Base-by-base conservation (phyloP, 2,113 vertebrate species). In the Platysternon megacephalum region DNA sequence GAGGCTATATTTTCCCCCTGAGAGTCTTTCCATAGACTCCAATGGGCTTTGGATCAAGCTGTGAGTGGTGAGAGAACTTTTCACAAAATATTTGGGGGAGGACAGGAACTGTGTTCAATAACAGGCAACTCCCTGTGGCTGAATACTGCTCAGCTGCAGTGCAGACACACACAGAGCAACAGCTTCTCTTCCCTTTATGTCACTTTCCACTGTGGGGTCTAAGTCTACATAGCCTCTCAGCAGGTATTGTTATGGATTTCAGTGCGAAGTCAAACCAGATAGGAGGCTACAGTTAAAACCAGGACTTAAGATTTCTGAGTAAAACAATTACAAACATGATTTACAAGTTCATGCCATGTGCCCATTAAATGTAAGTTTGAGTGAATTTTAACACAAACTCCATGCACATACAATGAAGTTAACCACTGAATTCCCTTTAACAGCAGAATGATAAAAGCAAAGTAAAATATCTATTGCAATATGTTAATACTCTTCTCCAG, bases 321-420 rank as follows among this genome's bases (percentile, higher is more conserved):
- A 95, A 93, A 91, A 88, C 42, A 92, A 89, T 22, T 91, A 46
- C 55, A 91, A 79, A 80, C 24, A 21, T 72, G 84, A 96, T 85
- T 84, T 79, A 91, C 29, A 68, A 72, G 19, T 32, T 94, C 0
- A 51, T 58, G 48, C 44, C 61, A 0, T 9, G 84, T 11, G 94
- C 84, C 51, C 83, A 80, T 85, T 51, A 94, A 74, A 13, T 82
- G 56, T 44, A 90, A 79, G 78, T 58, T 82, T 85, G 61, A 85
- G 24, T 80, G 65, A 86, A 92, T 84, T 86, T 32, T 46, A 88
- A 87, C 9, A 91, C 68, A 76, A 92, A 85, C 28, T 87, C 89
- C n/a, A 87, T 28, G 22, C 6, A 44, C 24, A 44, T 46, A 46
- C 74, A 76, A 46, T 76, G 42, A 78, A 44, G 11, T 78, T 46